Percentiles rank a stretch among this genome's conserved stretches.
Conservation (phyloP, 2,888 invertebrate species). For the Venusia cambrica region DNA sequence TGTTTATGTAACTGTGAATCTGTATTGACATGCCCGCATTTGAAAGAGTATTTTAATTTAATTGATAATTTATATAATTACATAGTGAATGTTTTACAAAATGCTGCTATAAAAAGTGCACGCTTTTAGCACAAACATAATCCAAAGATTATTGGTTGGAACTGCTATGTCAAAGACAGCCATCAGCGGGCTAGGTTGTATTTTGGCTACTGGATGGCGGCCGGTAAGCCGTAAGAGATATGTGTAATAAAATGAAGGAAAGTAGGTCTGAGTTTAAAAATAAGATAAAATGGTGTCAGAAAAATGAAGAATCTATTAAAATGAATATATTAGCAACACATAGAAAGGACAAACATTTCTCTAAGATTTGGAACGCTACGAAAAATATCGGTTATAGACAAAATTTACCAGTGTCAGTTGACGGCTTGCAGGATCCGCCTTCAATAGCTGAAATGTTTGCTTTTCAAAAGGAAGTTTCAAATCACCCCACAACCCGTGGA, state of each 20-base stretch:
- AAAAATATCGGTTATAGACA: not conserved
- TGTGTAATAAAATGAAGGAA: slow-evolving; percentile 6
- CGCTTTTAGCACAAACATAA: no score
- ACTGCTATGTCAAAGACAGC: slow-evolving; percentile 4
- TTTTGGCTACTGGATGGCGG: no score
- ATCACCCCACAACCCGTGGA: not conserved
- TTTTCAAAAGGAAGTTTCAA: no score
- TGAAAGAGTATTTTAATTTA: no score
- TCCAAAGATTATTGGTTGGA: no score
- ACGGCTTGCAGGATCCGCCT: not conserved
- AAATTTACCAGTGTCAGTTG: not conserved
- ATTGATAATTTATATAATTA: no score
- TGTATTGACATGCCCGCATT: no score
- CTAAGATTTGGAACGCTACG: not conserved
- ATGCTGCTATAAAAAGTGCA: no score
- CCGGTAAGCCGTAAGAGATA: slow-evolving; percentile 5
- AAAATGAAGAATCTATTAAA: not conserved
- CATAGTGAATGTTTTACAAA: no score
- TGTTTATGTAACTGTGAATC: no score
- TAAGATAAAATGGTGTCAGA: slow-evolving; percentile 7
- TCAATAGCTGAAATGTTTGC: not conserved
- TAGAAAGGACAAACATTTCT: not conserved
- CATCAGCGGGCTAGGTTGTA: slow-evolving; percentile 4
- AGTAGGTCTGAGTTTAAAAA: slow-evolving; percentile 7
- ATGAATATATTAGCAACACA: not conserved